These are phyloP conservation scores for Tetraodon nigroviridis DNA, from an alignment of 2,113 vertebrate genomes.

Conservation along the genomic window DNA sequence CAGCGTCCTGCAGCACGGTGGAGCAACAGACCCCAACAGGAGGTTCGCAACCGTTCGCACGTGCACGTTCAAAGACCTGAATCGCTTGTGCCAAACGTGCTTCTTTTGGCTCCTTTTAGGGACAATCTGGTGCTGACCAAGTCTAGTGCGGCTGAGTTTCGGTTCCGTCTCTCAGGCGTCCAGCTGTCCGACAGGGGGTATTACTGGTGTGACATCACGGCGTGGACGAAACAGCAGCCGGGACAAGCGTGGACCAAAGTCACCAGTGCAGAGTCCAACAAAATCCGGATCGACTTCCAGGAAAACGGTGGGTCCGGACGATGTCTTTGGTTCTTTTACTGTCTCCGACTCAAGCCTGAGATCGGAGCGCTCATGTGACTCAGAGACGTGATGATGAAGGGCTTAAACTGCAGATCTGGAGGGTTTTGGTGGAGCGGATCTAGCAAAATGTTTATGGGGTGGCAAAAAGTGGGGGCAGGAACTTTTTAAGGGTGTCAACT, in stretches of 20 bases:
- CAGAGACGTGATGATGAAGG: no score
- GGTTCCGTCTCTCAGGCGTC: constrained; percentile 85
- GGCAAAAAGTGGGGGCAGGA: no score
- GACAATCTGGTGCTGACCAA: constrained; percentile 87
- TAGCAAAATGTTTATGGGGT: no score
- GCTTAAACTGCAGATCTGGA: no score
- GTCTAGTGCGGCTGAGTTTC: constrained; percentile 82
- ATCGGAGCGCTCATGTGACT: no score
- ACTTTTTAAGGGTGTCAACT: no score
- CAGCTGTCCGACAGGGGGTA: constrained; percentile 85
- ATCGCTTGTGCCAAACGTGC: neutral
- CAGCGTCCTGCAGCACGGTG: constrained; percentile 80
- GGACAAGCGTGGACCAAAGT: constrained; percentile 78
- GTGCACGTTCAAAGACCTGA: no score
- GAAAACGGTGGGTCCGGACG: constrained; percentile 78
- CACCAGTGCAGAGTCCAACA: constrained; percentile 81
- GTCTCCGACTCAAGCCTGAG: neutral
- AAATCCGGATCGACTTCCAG: constrained; percentile 84
- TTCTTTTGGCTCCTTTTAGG: constrained; percentile 22
- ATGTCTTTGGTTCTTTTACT: neutral
- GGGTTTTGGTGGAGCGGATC: no score
- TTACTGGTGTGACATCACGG: constrained; percentile 87
- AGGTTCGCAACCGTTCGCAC: constrained; percentile 33
- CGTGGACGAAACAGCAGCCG: constrained; percentile 82
- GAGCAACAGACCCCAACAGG: constrained; percentile 78